phyloP scores from a whole-genome alignment of 2,888 invertebrate species.

The Anagyrus pseudococci region DNA sequence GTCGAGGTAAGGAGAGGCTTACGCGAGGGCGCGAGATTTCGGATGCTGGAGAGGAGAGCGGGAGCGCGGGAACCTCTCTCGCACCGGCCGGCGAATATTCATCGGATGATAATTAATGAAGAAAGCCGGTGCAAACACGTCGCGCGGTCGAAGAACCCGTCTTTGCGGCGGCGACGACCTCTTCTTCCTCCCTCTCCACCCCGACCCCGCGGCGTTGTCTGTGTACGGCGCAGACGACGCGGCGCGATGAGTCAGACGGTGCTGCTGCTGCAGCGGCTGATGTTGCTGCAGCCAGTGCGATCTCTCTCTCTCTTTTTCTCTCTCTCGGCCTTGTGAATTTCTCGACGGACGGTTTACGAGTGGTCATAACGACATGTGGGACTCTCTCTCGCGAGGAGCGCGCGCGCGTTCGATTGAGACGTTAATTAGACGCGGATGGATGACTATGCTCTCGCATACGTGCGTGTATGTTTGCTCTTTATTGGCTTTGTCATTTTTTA shows the following conservation, averaged over 20 bases:
- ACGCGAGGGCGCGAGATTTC: too few relatives aligned
- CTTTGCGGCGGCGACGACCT: slow-evolving; percentile 11
- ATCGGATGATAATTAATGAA: slow-evolving; percentile 38
- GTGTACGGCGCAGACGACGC: background rate
- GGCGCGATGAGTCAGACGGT: slow-evolving; percentile 14
- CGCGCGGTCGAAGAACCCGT: slow-evolving; percentile 31
- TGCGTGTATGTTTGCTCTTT: too few relatives aligned
- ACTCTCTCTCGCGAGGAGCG: background rate
- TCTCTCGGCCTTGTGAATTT: background rate
- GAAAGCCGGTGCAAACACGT: slow-evolving; percentile 32
- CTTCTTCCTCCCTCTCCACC: slow-evolving; percentile 1
- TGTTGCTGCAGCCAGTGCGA: background rate
- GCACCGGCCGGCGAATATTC: slow-evolving; percentile 31
- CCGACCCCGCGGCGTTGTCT: too few relatives aligned
- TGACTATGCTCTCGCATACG: too few relatives aligned
- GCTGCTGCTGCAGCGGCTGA: background rate
- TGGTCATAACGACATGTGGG: background rate
- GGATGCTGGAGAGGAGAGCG: background rate
- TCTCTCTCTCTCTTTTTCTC: too few relatives aligned
- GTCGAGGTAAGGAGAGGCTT: too few relatives aligned
- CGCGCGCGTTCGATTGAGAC: too few relatives aligned
- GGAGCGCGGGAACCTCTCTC: background rate
- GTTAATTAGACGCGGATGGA: too few relatives aligned
- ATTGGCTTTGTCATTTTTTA: too few relatives aligned
- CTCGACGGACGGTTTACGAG: background rate